Evolutionary conservation across 35 echinoderm and acorn worm genomes (phyloP).

Genomic region (Apostichopus japonicus): DNA sequence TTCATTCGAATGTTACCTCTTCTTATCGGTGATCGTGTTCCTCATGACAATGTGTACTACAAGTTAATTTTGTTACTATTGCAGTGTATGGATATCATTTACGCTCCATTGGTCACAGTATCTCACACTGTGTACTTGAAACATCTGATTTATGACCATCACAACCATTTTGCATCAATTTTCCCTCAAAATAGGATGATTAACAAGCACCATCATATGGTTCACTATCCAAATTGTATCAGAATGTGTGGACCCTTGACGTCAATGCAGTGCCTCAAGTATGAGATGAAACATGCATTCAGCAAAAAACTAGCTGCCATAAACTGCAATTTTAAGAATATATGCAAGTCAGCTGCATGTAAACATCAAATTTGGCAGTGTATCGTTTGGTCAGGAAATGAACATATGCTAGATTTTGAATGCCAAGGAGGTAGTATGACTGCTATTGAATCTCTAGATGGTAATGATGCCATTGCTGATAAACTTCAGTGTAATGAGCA

Average conservation of each 20-base stretch:
- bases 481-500: neutral
- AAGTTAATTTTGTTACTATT: conserved; percentile 69
- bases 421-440: conserved; percentile 7
- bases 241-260: conserved; percentile 63
- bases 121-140: conserved; percentile 66
- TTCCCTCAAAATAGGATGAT: conserved; percentile 69
- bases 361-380: conserved; percentile 71
- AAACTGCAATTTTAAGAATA: conserved; percentile 80
- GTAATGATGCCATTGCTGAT: neutral
- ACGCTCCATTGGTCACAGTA: conserved; percentile 49
- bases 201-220: conserved; percentile 85
- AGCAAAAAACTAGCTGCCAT: conserved; percentile 60
- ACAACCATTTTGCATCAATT: conserved; percentile 53
- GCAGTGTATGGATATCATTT: conserved; percentile 75
- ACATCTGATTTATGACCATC: conserved; percentile 70
- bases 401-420: conserved; percentile 14
- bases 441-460: neutral
- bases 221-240: conserved; percentile 75
- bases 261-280: conserved; percentile 65
- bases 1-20: conserved; percentile 74
- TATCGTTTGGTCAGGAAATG: conserved; percentile 57
- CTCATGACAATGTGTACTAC: conserved; percentile 58
- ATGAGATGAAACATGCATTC: conserved; percentile 77
- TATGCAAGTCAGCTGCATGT: conserved; percentile 68
- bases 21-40: conserved; percentile 75